Evolutionary conservation across 92 coral and sea anemone genomes (phyloP).

Genomic region (Phenganax stokvisi): DNA sequence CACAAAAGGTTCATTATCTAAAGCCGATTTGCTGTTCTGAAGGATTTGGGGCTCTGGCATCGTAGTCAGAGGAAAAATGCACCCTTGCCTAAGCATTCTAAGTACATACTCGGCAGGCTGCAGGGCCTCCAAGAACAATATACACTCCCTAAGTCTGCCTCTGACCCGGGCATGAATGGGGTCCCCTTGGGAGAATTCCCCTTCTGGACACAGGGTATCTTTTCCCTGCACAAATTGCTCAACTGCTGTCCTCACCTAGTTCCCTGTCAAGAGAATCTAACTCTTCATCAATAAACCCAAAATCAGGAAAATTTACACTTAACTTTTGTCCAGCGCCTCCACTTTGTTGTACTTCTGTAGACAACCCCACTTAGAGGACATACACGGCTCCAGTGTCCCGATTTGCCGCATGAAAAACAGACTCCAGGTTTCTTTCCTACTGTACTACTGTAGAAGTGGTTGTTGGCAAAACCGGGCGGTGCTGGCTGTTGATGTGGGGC

Average conservation of each 20-base stretch:
- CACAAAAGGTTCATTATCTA: slow-evolving; percentile 32
- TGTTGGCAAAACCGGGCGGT: slow-evolving; percentile 1
- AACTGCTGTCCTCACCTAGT: slow-evolving; percentile 8
- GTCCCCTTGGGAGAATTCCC: slow-evolving; percentile 19
- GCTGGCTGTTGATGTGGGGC: slow-evolving; percentile 21
- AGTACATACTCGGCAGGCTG: slow-evolving; percentile 39
- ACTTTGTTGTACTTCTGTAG: slow-evolving; percentile 24
- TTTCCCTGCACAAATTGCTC: not conserved
- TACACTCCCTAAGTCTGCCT: slow-evolving; percentile 20
- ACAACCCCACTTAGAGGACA: slow-evolving; percentile 39
- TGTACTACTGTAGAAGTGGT: slow-evolving; percentile 13
- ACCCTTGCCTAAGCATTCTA: slow-evolving; percentile 40
- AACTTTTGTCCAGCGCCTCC: slow-evolving; percentile 43
- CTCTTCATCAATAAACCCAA: slow-evolving; percentile 14
- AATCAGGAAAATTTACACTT: slow-evolving; percentile 34
- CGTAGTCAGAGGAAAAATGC: slow-evolving; percentile 38
- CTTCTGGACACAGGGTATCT: not conserved
- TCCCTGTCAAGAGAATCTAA: not conserved
- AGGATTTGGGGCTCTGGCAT: slow-evolving; percentile 37
- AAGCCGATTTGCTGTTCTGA: slow-evolving; percentile 46
- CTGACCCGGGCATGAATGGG: slow-evolving; percentile 20
- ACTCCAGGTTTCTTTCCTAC: slow-evolving; percentile 41
- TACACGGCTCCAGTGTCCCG: slow-evolving; percentile 50
- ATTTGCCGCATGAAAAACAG: slow-evolving; percentile 50
- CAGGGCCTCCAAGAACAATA: slow-evolving; percentile 39